These are phyloP conservation scores for Argyra leucocephala DNA, from an alignment of 2,888 invertebrate genomes.

Conservation along the genomic window DNA sequence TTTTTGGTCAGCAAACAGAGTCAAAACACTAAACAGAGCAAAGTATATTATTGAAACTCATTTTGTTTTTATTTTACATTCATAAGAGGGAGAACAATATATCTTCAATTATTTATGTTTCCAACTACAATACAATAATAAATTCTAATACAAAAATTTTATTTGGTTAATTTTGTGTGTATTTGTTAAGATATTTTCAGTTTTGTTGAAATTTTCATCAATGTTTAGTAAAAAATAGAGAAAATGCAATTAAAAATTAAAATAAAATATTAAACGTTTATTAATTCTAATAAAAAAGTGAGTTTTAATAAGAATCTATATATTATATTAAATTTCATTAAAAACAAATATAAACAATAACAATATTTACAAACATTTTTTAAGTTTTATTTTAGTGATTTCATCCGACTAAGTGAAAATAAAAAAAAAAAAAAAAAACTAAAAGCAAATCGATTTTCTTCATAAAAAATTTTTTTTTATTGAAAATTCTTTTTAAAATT, in stretches of 20 bases:
- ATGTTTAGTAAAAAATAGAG: slow-evolving; percentile 3
- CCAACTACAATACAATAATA: no score
- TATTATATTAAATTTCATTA: neutral
- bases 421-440: neutral
- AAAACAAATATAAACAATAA: neutral
- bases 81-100: no score
- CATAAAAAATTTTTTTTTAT: neutral
- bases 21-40: no score
- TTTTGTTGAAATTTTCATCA: slow-evolving; percentile 4
- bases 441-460: neutral
- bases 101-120: no score
- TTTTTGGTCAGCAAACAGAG: no score
- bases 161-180: neutral
- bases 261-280: neutral
- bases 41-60: no score
- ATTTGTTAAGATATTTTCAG: neutral
- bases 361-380: neutral
- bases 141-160: no score
- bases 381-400: neutral
- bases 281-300: neutral
- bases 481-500: neutral
- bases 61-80: no score
- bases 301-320: neutral
- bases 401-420: slow-evolving; percentile 1
- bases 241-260: slow-evolving; percentile 1